These are phyloP conservation scores for Turritopsis dohrnii DNA, from an alignment of 30 jellyfish, hydroid and myxozoan species.

Conservation along the genomic window DNA sequence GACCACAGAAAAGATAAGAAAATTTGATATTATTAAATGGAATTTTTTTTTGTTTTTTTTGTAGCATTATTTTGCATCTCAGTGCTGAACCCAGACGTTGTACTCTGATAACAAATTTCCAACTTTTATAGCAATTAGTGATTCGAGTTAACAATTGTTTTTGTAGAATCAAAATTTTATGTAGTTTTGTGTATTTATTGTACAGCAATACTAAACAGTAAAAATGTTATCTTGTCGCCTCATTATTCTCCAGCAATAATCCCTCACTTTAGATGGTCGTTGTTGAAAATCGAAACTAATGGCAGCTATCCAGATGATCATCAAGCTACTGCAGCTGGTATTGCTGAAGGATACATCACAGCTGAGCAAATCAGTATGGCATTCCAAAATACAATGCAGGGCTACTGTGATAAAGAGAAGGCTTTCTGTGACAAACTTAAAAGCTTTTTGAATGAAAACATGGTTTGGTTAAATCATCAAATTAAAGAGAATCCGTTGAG, in stretches of 20 bases:
- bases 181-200: no score
- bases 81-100: no score
- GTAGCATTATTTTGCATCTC: no score
- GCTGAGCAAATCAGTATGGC: conserved; percentile 75
- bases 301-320: conserved; percentile 44
- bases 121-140: no score
- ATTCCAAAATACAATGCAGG: conserved; percentile 45
- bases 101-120: no score
- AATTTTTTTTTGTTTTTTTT: no score
- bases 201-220: no score
- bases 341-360: conserved; percentile 87
- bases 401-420: conserved; percentile 49
- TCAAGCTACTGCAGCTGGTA: conserved; percentile 98
- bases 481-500: conserved; percentile 6
- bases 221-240: background rate
- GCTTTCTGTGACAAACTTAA: conserved; percentile 55
- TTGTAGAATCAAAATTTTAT: no score
- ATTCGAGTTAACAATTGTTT: no score
- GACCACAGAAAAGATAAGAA: no score
- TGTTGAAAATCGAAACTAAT: conserved; percentile 59
- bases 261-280: conserved; percentile 62
- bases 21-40: no score
- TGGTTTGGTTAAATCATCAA: conserved; percentile 40
- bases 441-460: conserved; percentile 42
- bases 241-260: background rate